phyloP scores from a whole-genome alignment of 2,888 invertebrate species.

The Athrips mouffetella region DNA sequence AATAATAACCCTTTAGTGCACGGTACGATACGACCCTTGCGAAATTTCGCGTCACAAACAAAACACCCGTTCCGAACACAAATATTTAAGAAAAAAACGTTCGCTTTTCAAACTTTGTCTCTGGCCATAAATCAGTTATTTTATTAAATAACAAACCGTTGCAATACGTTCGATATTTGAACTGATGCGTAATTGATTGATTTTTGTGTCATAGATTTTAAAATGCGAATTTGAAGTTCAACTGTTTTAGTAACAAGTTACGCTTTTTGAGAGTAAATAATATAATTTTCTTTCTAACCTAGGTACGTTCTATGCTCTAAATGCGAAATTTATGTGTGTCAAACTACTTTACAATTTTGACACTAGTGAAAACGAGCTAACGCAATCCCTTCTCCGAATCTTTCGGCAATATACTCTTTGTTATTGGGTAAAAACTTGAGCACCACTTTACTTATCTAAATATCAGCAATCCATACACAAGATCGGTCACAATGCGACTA shows the following conservation, averaged over 20 bases:
- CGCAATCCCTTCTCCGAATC: too few relatives aligned
- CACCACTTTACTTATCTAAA: slow-evolving; percentile 52
- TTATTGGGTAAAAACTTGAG: background rate
- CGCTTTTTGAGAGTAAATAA: too few relatives aligned
- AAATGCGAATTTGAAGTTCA: background rate
- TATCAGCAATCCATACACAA: slow-evolving; percentile 49
- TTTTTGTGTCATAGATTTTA: slow-evolving; percentile 1
- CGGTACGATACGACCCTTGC: slow-evolving; percentile 65
- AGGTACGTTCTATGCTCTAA: too few relatives aligned
- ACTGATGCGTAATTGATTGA: slow-evolving; percentile 61
- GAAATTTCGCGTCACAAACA: slow-evolving; percentile 71
- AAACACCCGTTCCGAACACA: slow-evolving; percentile 74
- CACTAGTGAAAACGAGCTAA: too few relatives aligned
- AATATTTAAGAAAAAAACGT: slow-evolving; percentile 69
- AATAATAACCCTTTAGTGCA: slow-evolving; percentile 70
- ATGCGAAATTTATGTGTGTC: too few relatives aligned
- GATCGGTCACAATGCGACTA: slow-evolving; percentile 51
- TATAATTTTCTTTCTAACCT: too few relatives aligned
- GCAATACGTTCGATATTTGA: slow-evolving; percentile 59
- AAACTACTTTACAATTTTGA: too few relatives aligned
- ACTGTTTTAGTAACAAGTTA: background rate
- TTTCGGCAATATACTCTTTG: too few relatives aligned
- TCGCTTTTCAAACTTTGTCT: slow-evolving; percentile 65
- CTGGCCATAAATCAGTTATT: slow-evolving; percentile 70
- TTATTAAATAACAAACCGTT: slow-evolving; percentile 62